Conservation (phyloP, 2,888 invertebrate genomes). For the Pammene aurita region DNA sequence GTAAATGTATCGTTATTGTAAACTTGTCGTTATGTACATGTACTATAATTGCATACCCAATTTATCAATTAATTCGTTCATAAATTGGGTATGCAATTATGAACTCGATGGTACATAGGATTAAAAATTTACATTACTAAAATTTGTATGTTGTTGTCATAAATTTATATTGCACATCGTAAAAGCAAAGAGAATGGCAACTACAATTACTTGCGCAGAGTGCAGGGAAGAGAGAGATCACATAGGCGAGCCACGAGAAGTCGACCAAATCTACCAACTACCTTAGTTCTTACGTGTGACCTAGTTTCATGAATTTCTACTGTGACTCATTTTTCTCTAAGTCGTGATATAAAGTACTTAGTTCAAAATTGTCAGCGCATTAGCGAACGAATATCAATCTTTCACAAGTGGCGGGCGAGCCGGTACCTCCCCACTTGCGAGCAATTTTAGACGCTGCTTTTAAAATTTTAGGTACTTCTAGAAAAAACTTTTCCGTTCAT, state of each 20-base stretch:
- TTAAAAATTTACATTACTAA: no score
- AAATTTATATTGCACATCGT: no score
- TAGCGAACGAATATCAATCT: conserved; percentile 40
- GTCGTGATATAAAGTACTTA: conserved; percentile 39
- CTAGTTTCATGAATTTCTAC: conserved; percentile 25
- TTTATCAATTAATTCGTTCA: no score
- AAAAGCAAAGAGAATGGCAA: no score
- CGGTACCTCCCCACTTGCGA: conserved; percentile 28
- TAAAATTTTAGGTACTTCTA: conserved; percentile 7
- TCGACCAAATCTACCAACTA: background rate
- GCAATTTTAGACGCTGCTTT: conserved; percentile 28
- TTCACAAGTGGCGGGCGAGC: conserved; percentile 40
- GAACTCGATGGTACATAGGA: no score
- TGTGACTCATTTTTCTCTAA: conserved; percentile 31
- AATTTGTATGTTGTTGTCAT: no score
- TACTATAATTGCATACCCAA: no score
- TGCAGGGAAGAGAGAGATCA: no score
- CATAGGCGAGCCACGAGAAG: background rate
- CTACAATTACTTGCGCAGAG: no score
- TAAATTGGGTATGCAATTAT: no score
- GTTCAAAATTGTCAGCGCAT: conserved; percentile 42
- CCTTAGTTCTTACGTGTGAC: conserved; percentile 12
- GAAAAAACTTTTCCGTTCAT: conserved; percentile 4
- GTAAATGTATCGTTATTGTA: no score
- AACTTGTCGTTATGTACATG: no score